Conservation (phyloP, 2,797 vertebrate genomes). For the Microhierax caerulescens region DNA sequence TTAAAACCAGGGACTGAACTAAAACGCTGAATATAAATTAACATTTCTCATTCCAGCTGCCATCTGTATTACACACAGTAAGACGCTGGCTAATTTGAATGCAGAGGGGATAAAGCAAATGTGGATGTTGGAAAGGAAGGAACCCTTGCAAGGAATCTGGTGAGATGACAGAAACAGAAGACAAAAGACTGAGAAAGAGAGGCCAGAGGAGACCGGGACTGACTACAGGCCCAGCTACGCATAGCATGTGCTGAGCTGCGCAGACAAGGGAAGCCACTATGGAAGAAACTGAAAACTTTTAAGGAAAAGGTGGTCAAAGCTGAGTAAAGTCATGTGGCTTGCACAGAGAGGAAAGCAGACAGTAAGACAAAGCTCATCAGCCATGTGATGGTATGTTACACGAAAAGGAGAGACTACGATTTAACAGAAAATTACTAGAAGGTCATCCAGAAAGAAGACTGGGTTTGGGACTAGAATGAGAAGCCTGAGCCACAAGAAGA, state of each 20-base stretch:
- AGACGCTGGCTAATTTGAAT: neutral
- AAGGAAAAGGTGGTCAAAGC: neutral
- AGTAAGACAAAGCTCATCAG: neutral
- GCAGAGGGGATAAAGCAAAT: neutral
- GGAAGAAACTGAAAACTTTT: neutral
- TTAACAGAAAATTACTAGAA: neutral
- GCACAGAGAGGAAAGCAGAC: neutral
- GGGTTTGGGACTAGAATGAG: neutral
- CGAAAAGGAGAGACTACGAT: neutral
- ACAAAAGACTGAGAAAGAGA: neutral
- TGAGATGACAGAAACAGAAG: neutral
- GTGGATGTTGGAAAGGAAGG: neutral
- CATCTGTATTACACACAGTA: neutral
- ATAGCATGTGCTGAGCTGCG: neutral
- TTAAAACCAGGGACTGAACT: neutral
- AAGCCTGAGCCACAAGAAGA: neutral
- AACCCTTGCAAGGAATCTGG: neutral
- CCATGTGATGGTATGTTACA: fast-evolving
- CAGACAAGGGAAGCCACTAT: fast-evolving
- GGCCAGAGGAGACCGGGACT: neutral
- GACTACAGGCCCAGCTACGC: neutral
- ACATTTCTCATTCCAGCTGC: neutral
- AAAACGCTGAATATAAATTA: neutral
- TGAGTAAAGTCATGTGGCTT: neutral
- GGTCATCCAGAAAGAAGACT: neutral